These are phyloP conservation scores for Melanocharis versteri DNA, from an alignment of 2,113 vertebrate species.

Conservation along the genomic window DNA sequence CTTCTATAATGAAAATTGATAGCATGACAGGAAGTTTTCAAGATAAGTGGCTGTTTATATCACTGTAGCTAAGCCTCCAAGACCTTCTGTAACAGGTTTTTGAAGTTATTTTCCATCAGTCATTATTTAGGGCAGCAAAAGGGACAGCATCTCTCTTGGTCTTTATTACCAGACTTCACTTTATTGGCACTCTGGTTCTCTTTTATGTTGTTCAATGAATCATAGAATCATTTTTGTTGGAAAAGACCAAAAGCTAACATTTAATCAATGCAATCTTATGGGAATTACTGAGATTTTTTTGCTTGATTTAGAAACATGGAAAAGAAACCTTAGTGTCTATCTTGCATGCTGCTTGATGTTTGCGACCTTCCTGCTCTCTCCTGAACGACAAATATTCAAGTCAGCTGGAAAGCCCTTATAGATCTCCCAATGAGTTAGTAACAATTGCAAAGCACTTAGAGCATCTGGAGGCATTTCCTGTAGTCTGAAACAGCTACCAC, in stretches of 20 bases:
- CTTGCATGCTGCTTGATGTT: not conserved
- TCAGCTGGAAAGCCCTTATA: not conserved
- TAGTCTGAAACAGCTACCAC: slow-evolving; percentile 14
- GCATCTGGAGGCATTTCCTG: slow-evolving; percentile 1
- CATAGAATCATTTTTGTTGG: not conserved
- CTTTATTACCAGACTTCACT: not conserved
- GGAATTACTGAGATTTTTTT: not conserved
- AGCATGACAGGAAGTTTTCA: not conserved
- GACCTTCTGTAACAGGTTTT: not conserved
- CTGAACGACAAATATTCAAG: not conserved
- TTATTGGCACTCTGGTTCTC: not conserved
- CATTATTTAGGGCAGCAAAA: not conserved
- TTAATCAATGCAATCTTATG: not conserved
- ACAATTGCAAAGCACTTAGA: not conserved
- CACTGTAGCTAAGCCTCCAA: not conserved
- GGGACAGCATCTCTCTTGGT: not conserved
- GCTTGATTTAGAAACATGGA: not conserved
- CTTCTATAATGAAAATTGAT: not conserved
- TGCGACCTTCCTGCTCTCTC: not conserved
- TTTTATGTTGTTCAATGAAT: not conserved
- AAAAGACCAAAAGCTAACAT: not conserved
- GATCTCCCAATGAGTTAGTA: not conserved
- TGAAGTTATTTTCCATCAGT: not conserved
- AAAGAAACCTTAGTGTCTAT: not conserved
- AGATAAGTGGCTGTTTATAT: not conserved